A percentile compares a stretch with the other conserved stretches of the same genome.
These are phyloP conservation scores for Nothobranchius kuhntae DNA, from an alignment of 2,113 vertebrate genomes.

Conservation along the genomic window DNA sequence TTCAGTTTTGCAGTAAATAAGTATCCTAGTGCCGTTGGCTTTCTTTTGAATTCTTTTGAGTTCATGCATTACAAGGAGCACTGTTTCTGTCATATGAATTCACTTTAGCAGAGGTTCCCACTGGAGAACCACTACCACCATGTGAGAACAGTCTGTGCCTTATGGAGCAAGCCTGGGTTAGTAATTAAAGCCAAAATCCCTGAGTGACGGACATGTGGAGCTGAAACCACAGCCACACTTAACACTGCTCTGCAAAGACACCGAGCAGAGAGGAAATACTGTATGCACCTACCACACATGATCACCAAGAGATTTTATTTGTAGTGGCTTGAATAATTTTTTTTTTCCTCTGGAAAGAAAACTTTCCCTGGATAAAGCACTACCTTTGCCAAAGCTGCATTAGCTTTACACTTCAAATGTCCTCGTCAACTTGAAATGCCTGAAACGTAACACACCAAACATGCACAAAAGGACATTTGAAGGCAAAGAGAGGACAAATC, in stretches of 20 bases:
- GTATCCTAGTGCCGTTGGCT: too few relatives aligned
- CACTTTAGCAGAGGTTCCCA: slow-evolving; percentile 44
- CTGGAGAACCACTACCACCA: slow-evolving; percentile 42
- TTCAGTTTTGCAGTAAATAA: not conserved
- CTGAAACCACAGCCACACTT: slow-evolving; percentile 17
- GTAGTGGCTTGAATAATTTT: not conserved
- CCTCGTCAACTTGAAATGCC: not conserved
- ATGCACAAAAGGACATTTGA: not conserved
- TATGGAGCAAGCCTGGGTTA: slow-evolving; percentile 57
- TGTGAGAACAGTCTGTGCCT: slow-evolving; percentile 54
- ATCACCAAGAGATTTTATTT: slow-evolving; percentile 6
- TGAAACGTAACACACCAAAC: not conserved
- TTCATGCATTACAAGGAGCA: slow-evolving; percentile 12
- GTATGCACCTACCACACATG: not conserved
- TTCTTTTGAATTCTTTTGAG: not conserved
- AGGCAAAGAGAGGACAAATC: not conserved
- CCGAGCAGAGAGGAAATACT: not conserved
- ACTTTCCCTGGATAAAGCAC: not conserved
- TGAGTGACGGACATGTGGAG: slow-evolving; percentile 37
- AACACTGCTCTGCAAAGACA: slow-evolving; percentile 1
- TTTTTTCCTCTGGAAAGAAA: not conserved
- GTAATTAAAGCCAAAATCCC: slow-evolving; percentile 62
- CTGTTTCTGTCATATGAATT: slow-evolving; percentile 33
- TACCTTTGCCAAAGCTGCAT: not conserved
- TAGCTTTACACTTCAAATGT: not conserved